Base-by-base conservation (phyloP, 2,797 vertebrate species). In the Thaleichthys pacificus region DNA sequence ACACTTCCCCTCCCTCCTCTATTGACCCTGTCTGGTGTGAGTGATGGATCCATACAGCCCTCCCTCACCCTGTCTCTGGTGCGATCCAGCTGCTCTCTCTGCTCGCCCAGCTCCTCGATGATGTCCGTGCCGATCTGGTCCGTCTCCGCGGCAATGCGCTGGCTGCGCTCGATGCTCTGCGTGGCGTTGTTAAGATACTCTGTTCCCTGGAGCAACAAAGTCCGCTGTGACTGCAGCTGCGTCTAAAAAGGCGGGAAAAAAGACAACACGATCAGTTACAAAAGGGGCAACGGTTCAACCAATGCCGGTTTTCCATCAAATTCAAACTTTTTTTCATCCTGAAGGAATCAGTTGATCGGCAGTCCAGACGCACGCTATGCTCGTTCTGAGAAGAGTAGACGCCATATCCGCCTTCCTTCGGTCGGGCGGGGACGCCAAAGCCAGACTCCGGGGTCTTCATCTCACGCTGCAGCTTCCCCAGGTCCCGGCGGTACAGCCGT, bases 91-190 rank as follows among this genome's bases (percentile, higher is more conserved):
- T 99, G 97, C 9, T 99, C 98, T 74, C 97, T 89, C 87, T 99
- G 98, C 61, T 94, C 96, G 9, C 97, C 97, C 0, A 99, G 94
- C 68, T 98, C 97, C 80, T 98, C 97, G 0, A 99, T 99, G 70
- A 99, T 95, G 12, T 97, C 95, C 0, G 93, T 94, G 72, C 97
- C 98, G 5, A 99, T 93, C 72, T 96, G 93, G 61, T 99, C 97
- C 0, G 96, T 96, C 79, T 99, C 97, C 0, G 89, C 90, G 0
- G 98, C 97, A 26, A 99, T 93, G 32, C 92, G 92, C n/a, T 97
- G 96, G 3, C 95, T 97, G 47, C 96, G 94, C 28, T 96, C 95
- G 2, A 99, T 95, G 79, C 98, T 99, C 85, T 96, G 93, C 1
- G 84, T 95, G 85, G 96, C 94, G 19, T 93, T 93, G 89, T 93